Conservation (phyloP, 1,140 invertebrate genomes). For the Euglossa dilemma region DNA sequence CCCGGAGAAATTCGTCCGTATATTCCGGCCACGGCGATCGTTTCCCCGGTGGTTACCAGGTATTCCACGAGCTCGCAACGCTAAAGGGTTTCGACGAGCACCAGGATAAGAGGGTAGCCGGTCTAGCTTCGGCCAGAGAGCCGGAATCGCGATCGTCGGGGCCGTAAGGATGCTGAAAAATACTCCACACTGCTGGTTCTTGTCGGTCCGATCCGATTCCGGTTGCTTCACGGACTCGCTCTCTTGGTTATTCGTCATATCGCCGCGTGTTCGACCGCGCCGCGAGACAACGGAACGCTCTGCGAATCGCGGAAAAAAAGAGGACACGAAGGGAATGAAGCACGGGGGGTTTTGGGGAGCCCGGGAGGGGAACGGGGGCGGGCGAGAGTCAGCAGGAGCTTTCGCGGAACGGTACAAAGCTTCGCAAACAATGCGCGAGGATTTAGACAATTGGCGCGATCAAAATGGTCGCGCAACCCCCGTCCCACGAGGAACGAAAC, state of each 20-base stretch:
- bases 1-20: not conserved
- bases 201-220: not conserved
- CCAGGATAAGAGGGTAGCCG: not conserved
- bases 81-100: not conserved
- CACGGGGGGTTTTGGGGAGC: not conserved
- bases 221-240: conserved; percentile 14
- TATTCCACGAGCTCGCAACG: not conserved
- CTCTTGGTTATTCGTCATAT: not conserved
- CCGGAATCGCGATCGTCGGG: conserved; percentile 61
- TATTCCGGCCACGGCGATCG: not conserved
- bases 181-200: conserved; percentile 37
- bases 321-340: not conserved
- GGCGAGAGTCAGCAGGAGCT: conserved; percentile 13
- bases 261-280: not conserved
- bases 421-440: conserved; percentile 63
- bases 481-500: not conserved
- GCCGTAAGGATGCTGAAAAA: conserved; percentile 63
- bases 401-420: conserved; percentile 58
- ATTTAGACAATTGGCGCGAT: conserved; percentile 71
- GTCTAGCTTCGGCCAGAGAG: conserved; percentile 20
- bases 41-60: not conserved
- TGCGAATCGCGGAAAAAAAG: conserved; percentile 2
- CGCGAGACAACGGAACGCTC: not conserved
- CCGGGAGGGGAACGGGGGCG: not conserved
- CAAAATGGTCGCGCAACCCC: conserved; percentile 56